Evolutionary conservation across 37 sponge, comb jelly and placozoan genomes (phyloP).

Genomic region (Aphrocallistes beatrix): DNA sequence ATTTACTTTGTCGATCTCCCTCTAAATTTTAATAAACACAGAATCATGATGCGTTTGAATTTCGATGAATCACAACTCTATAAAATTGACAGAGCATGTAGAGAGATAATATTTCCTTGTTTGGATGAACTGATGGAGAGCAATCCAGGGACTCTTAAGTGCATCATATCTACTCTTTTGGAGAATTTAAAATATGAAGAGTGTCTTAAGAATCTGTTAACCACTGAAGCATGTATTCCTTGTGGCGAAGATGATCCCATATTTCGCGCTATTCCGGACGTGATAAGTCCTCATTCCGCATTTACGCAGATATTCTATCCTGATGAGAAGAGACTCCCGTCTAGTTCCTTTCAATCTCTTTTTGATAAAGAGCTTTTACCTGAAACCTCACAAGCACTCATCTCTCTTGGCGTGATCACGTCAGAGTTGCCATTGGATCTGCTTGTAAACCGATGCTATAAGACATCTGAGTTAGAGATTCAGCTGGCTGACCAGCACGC

Average conservation of each 20-base stretch:
- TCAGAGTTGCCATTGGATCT: background rate
- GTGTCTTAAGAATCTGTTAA: background rate
- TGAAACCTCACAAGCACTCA: background rate
- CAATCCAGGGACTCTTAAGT: background rate
- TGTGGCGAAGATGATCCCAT: background rate
- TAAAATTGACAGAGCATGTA: background rate
- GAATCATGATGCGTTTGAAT: background rate
- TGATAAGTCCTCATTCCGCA: background rate
- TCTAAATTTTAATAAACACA: background rate
- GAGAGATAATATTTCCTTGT: background rate
- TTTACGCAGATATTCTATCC: background rate
- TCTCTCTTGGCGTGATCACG: background rate
- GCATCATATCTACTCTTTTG: background rate
- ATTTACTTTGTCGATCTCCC: background rate
- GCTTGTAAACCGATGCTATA: background rate
- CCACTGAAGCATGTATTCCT: background rate
- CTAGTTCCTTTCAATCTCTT: background rate
- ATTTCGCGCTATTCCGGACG: background rate
- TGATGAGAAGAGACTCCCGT: background rate
- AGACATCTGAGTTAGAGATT: background rate
- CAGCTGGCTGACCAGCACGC: background rate
- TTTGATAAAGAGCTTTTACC: background rate
- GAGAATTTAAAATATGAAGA: background rate
- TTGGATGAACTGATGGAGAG: background rate
- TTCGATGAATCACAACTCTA: background rate